phyloP scores from a whole-genome alignment of 1,140 invertebrate genomes.

The Trachymyrmex cornetzi region DNA sequence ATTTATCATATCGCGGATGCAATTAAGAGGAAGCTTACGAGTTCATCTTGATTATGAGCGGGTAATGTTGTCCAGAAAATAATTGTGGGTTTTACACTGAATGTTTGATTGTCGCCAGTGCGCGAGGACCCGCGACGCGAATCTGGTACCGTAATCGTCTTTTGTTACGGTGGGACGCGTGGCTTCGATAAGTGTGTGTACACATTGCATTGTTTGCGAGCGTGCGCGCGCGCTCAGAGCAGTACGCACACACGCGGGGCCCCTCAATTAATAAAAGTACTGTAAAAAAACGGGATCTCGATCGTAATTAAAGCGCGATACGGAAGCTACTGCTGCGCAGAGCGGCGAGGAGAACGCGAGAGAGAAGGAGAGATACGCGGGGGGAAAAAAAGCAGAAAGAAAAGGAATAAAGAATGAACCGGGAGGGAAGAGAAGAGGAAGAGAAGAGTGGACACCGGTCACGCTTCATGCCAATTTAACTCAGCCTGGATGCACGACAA shows the following conservation, averaged over 20 bases:
- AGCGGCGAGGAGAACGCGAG: constrained; percentile 26
- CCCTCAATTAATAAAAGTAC: constrained; percentile 82
- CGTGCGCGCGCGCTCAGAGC: constrained; percentile 32
- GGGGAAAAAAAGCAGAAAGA: not conserved
- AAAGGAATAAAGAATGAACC: not conserved
- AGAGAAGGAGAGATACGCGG: not conserved
- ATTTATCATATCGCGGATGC: not conserved
- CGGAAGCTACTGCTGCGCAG: constrained; percentile 76
- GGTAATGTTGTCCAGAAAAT: constrained; percentile 28
- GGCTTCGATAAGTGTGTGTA: constrained; percentile 10
- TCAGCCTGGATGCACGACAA: constrained; percentile 63
- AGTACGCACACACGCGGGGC: constrained; percentile 36
- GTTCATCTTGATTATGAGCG: constrained; percentile 31
- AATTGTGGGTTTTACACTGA: constrained; percentile 52
- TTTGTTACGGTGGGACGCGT: constrained; percentile 63
- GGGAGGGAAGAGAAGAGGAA: constrained; percentile 17
- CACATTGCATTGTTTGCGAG: constrained; percentile 52
- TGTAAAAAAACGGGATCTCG: constrained; percentile 80
- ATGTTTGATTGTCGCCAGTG: constrained; percentile 43
- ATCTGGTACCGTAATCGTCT: constrained; percentile 70
- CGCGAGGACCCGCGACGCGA: constrained; percentile 43
- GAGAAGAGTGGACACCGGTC: constrained; percentile 81
- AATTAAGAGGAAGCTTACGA: constrained; percentile 17
- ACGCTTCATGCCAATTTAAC: constrained; percentile 86
- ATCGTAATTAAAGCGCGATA: constrained; percentile 84